A percentile compares a stretch with the other conserved stretches of the same genome.
Conservation (phyloP, 2,888 invertebrate genomes). For the Cenopis cana region DNA sequence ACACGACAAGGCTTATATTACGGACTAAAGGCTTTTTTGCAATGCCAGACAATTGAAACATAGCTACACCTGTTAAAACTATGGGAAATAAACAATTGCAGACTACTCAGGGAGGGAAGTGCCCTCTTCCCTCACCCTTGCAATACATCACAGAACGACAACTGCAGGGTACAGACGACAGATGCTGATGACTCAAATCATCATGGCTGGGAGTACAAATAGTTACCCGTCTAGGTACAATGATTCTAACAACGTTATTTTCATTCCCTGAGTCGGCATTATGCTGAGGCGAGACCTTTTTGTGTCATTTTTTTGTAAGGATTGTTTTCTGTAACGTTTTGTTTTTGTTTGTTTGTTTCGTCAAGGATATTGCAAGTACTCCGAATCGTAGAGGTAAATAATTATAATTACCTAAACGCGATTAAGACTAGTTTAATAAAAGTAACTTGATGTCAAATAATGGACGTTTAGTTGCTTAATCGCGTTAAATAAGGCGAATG, state of each 20-base stretch:
- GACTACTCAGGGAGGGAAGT: conserved; percentile 24
- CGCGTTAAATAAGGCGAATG: too few relatives aligned
- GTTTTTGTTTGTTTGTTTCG: too few relatives aligned
- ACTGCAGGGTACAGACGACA: conserved; percentile 9
- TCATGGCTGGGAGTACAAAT: conserved; percentile 16
- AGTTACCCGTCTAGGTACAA: not conserved
- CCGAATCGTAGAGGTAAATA: too few relatives aligned
- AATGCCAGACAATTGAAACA: not conserved
- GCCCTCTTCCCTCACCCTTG: conserved; percentile 9
- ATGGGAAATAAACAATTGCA: conserved; percentile 33
- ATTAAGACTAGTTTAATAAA: too few relatives aligned
- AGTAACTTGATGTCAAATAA: too few relatives aligned
- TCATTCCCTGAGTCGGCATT: too few relatives aligned
- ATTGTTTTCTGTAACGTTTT: too few relatives aligned
- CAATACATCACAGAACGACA: conserved; percentile 20
- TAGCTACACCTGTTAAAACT: conserved; percentile 10
- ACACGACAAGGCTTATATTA: not conserved
- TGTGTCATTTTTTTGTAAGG: too few relatives aligned
- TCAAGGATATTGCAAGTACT: too few relatives aligned
- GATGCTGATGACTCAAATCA: conserved; percentile 29
- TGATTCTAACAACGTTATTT: not conserved
- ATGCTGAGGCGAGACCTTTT: too few relatives aligned
- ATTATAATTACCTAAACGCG: too few relatives aligned
- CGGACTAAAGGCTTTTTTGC: not conserved
- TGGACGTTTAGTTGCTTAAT: too few relatives aligned